These are phyloP conservation scores for Diploscapter pachys DNA, from an alignment of 1,140 invertebrate species.

Conservation along the genomic window DNA sequence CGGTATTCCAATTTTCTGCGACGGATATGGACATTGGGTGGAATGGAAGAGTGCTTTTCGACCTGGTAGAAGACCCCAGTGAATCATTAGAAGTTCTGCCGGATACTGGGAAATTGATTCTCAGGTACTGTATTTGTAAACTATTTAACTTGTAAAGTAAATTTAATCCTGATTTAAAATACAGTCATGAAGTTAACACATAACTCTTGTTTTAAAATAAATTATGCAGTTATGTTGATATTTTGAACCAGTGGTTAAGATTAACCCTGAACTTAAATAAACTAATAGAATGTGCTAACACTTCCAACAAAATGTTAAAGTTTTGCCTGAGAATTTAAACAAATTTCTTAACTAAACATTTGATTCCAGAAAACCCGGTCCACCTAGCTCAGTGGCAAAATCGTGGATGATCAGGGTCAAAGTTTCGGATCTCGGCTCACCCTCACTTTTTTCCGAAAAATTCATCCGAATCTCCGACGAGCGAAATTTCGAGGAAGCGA, in stretches of 20 bases:
- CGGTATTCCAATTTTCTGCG: slow-evolving; percentile 76
- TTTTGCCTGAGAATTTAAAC: no score
- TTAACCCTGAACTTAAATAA: no score
- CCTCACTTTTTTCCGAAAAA: neutral
- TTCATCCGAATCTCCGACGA: slow-evolving; percentile 16
- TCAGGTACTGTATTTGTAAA: neutral
- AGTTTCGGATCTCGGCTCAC: slow-evolving; percentile 64
- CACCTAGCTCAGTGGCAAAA: no score
- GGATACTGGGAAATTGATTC: slow-evolving; percentile 15
- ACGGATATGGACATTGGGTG: slow-evolving; percentile 81
- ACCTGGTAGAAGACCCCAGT: slow-evolving; percentile 26
- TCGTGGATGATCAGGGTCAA: slow-evolving; percentile 70
- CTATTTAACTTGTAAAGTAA: no score
- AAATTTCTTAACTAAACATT: no score
- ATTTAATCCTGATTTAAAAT: neutral
- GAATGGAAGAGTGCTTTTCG: slow-evolving; percentile 76
- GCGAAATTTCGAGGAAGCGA: slow-evolving; percentile 10
- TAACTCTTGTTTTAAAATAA: no score
- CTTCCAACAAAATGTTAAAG: no score
- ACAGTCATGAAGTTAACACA: no score
- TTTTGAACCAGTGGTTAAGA: no score
- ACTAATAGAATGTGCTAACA: no score
- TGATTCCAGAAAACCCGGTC: no score
- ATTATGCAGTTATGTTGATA: no score
- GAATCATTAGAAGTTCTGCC: slow-evolving; percentile 22